A percentile compares a stretch with the other conserved stretches of the same genome.
Conservation (phyloP, 2,888 invertebrate genomes). For the Callimorpha dominula region DNA sequence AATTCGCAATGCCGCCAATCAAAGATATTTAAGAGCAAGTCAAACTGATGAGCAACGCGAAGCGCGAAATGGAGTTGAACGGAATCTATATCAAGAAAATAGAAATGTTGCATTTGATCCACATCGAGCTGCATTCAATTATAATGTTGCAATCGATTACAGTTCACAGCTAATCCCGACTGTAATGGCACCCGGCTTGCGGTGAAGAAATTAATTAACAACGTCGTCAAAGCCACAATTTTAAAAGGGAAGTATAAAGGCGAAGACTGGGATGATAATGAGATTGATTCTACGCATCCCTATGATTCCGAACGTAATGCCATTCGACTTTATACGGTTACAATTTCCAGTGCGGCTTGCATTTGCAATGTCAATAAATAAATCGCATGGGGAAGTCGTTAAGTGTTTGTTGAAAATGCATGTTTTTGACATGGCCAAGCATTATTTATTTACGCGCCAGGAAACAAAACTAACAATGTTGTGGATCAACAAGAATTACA, state of each 20-base stretch:
- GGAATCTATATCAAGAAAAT: no score
- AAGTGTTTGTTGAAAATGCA: conserved; percentile 35
- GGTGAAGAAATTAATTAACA: conserved; percentile 38
- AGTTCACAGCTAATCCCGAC: no score
- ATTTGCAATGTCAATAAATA: conserved; percentile 30
- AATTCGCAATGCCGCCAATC: no score
- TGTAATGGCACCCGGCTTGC: conserved; percentile 38
- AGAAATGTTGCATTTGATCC: no score
- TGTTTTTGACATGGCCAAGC: conserved; percentile 63
- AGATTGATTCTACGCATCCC: conserved; percentile 25
- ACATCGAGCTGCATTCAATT: no score
- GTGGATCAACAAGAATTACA: no score
- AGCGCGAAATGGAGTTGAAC: no score
- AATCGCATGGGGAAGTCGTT: conserved; percentile 18
- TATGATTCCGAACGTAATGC: conserved; percentile 24
- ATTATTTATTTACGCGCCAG: conserved; percentile 45
- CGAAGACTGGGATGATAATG: no score
- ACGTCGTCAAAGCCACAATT: conserved; percentile 35
- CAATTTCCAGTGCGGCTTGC: conserved; percentile 32
- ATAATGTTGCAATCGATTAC: no score
- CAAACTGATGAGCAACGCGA: no score
- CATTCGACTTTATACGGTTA: conserved; percentile 18
- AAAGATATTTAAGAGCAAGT: no score
- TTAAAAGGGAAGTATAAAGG: conserved; percentile 26
- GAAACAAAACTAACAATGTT: conserved; percentile 21